A percentile compares a stretch with the other conserved stretches of the same genome.
phyloP scores from a whole-genome alignment of 2,113 vertebrate genomes.

The Gulo gulo region DNA sequence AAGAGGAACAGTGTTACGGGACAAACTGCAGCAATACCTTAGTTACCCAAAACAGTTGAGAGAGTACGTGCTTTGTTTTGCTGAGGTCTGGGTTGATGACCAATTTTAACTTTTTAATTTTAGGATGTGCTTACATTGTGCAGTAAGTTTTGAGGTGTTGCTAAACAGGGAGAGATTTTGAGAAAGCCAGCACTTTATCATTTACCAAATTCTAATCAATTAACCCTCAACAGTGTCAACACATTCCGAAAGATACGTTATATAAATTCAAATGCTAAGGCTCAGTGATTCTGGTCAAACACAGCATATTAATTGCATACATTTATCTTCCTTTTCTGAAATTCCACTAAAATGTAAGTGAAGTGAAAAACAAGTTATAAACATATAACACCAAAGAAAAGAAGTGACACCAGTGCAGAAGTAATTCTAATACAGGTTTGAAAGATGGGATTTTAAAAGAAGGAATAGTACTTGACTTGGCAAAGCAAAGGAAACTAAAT shows the following conservation, averaged over 20 bases:
- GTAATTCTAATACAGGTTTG: background rate
- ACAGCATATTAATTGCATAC: slow-evolving; percentile 41
- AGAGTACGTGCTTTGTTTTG: background rate
- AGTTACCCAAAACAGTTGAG: background rate
- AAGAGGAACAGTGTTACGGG: background rate
- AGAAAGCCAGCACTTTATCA: slow-evolving; percentile 49
- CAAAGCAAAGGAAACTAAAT: slow-evolving; percentile 16
- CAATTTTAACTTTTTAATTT: slow-evolving; percentile 43
- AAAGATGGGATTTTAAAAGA: slow-evolving; percentile 15
- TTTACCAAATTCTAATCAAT: slow-evolving; percentile 51
- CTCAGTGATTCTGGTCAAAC: slow-evolving; percentile 51
- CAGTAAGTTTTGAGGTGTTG: background rate
- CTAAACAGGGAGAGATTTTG: slow-evolving; percentile 39
- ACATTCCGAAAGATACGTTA: slow-evolving; percentile 46
- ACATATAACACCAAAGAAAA: background rate
- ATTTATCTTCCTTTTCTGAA: slow-evolving; percentile 60
- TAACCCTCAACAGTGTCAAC: slow-evolving; percentile 44
- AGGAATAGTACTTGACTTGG: background rate
- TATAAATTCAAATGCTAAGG: slow-evolving; percentile 51
- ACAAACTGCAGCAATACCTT: background rate
- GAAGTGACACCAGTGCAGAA: background rate
- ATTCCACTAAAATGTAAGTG: slow-evolving; percentile 44
- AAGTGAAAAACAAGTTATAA: slow-evolving; percentile 11
- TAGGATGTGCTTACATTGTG: slow-evolving; percentile 38
- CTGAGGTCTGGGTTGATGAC: background rate